Base-by-base conservation (phyloP, 1,140 invertebrate genomes). In the Dolichoris vasculosae region DNA sequence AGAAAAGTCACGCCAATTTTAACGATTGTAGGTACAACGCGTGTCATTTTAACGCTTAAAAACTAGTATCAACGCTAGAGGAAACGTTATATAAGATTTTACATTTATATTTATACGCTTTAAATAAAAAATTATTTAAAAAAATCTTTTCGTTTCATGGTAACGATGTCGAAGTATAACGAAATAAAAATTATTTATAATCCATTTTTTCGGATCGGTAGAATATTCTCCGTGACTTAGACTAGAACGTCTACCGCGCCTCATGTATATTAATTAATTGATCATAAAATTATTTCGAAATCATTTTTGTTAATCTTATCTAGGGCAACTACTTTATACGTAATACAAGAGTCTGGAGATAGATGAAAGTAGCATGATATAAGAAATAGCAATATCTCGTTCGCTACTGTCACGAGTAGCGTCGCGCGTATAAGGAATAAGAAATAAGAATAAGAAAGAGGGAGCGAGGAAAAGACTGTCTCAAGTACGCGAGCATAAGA, bases 381-480 rank as follows among this genome's bases (percentile, higher is more conserved):
- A 82, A 78, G 85, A 86, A 86, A 83, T 86, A 86, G 83, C 76
- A 80, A 86, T 86, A 86, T 86, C 55, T 51, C 69, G 75, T 30
- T 69, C 35, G n/a, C 59, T 48, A 43, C 15, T 20, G 30, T 77
- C 73, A 69, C 48, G 81, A 75, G 35, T 8, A 43, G 59, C 30
- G 55, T 78, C 38, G 51, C 76, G 81, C 76, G 81, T 86, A 86
- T 64, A 86, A 86, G 85, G 85, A 83, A 86, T 86, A 86, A 86
- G 85, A 86, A 86, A 86, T 86, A 83, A 86, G n/a, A n/a, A n/a
- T n/a, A n/a, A n/a, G n/a, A n/a, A n/a, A n/a, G 81, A 86, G 76
- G 81, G 83, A 82, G 80, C 75, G 81, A 86, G 85, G 85, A 86
- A 86, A 86, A 86, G 85, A 86, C 85, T 83, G 84, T 86, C 80